Base-by-base conservation (phyloP, 1,140 invertebrate genomes). In the Hyles vespertilio region DNA sequence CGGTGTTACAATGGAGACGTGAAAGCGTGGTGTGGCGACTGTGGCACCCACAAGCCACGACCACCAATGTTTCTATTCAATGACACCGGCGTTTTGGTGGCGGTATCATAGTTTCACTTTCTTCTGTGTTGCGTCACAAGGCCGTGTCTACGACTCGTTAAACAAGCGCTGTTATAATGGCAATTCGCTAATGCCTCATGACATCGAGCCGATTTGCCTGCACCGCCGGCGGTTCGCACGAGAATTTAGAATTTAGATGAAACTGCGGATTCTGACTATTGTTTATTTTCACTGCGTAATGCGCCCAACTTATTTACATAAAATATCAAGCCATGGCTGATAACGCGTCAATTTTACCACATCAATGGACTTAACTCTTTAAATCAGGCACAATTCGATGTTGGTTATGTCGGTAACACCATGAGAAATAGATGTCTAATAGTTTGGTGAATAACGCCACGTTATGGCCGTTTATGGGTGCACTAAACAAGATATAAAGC, bases 101-200 rank as follows among this genome's bases (percentile, higher is more conserved):
- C 63, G 63, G 67, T 72, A 70, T 71, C 66, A 56, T 65, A 63
- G 71, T 74, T 77, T 77, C 74, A 74, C 74, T 77, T 77, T 74
- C 74, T 70, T 77, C 53, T 43, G 34, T 43, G 54, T 77, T 77
- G 65, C 74, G 71, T 70, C 71, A 74, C 47, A 71, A 76, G 70
- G 70, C 67, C 68, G 59, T 59, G 58, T 59, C 51, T 53, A 60
- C 56, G 54, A 63, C 50, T 59, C 53, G 56, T 56, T 58, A 56
- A 63, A 51, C 62, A 52, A 52, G 22, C 46, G 52, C 55, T 55
- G 59, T 62, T 65, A 68, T 64, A 61, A 65, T 34, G 47, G 45
- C 59, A 61, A 58, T 67, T 59, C 55, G 62, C 53, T 71, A 71
- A 74, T 40, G 8, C 36, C 36, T 40, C 36, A 40, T 40, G 36